phyloP scores from a whole-genome alignment of 2,888 invertebrate genomes.

The Athalia cordata region DNA sequence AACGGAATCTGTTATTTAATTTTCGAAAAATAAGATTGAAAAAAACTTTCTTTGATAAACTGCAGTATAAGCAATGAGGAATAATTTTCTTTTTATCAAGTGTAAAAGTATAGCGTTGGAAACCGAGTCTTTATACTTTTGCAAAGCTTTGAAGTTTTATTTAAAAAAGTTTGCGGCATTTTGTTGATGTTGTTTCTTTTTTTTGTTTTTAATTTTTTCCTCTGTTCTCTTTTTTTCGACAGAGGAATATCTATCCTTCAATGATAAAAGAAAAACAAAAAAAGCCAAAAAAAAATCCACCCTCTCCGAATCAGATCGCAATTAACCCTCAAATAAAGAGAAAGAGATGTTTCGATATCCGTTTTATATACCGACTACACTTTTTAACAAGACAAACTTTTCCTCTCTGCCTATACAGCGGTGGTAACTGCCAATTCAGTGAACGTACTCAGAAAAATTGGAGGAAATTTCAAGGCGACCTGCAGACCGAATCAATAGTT shows the following conservation, averaged over 20 bases:
- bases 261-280: too few relatives aligned
- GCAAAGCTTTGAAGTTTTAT: not conserved
- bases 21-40: too few relatives aligned
- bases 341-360: conserved; percentile 37
- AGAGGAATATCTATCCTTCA: too few relatives aligned
- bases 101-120: not conserved
- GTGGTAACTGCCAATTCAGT: conserved; percentile 12
- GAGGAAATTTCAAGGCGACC: conserved; percentile 1
- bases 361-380: not conserved
- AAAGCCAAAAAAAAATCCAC: too few relatives aligned
- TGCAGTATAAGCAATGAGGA: not conserved
- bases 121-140: not conserved
- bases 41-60: too few relatives aligned
- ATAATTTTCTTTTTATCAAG: not conserved
- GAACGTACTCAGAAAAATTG: not conserved
- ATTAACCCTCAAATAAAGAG: conserved; percentile 15
- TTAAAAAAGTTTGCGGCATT: conserved; percentile 1
- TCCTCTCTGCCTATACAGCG: not conserved
- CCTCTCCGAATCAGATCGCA: not conserved
- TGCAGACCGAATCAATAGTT: conserved; percentile 37
- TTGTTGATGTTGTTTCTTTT: too few relatives aligned
- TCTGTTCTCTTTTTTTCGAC: not conserved
- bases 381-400: conserved; percentile 29
- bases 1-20: too few relatives aligned
- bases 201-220: not conserved